These are phyloP conservation scores for Noctua fimbriata DNA, from an alignment of 2,888 invertebrate species.

Conservation along the genomic window DNA sequence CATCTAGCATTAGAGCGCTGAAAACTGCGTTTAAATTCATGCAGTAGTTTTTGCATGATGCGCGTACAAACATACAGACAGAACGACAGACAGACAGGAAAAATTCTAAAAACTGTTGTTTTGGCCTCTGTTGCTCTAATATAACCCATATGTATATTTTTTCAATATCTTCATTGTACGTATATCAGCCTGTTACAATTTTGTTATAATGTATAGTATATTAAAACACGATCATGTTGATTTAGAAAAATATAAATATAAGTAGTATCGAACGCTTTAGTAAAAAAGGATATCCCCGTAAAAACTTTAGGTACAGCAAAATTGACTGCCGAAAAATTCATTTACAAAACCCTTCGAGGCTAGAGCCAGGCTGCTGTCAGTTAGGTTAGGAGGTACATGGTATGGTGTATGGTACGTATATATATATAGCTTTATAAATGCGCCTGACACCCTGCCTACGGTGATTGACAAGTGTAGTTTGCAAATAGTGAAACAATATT, in stretches of 20 bases:
- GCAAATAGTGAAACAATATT: constrained; percentile 7
- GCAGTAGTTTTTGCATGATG: no score
- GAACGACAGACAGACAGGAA: no score
- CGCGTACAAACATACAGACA: no score
- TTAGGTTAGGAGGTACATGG: neutral
- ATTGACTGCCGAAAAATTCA: constrained; percentile 16
- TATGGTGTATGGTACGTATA: no score
- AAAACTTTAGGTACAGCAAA: neutral
- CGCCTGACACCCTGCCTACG: constrained; percentile 12
- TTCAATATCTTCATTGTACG: no score
- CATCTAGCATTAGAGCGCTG: no score
- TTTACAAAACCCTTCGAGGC: constrained; percentile 16
- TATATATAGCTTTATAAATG: constrained; percentile 16
- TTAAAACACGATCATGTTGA: neutral
- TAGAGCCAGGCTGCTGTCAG: constrained; percentile 17
- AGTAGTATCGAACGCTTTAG: neutral
- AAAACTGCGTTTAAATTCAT: no score
- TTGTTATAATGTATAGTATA: neutral
- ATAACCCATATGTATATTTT: no score
- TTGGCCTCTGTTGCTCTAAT: no score
- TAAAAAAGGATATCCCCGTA: neutral
- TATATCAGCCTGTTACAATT: no score
- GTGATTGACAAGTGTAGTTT: constrained; percentile 39
- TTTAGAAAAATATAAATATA: constrained; percentile 8
- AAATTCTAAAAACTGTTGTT: no score